phyloP scores from a whole-genome alignment of 2,113 vertebrate genomes.

The Arizona elegans region DNA sequence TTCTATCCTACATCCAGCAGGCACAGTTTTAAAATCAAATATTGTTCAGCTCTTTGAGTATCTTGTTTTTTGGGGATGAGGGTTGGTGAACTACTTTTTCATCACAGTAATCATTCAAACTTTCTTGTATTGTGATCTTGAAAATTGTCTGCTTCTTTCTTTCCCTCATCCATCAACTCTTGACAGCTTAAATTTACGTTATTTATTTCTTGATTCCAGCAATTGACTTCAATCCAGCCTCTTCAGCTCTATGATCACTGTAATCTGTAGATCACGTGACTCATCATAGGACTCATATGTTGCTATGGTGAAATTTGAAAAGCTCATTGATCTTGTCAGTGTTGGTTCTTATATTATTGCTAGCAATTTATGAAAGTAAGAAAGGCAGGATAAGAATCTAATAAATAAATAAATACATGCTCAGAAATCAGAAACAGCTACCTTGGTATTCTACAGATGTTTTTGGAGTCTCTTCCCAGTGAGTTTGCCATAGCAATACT shows the following conservation, averaged over 20 bases:
- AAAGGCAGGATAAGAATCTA: background rate
- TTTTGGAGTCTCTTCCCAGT: background rate
- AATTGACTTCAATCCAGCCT: background rate
- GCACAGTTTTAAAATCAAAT: background rate
- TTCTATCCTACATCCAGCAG: background rate
- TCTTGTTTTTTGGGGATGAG: background rate
- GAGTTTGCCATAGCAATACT: background rate
- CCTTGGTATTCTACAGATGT: background rate
- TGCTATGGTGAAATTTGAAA: background rate
- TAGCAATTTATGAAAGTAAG: background rate
- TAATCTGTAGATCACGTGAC: background rate
- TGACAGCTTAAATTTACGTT: background rate
- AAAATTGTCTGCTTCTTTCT: background rate
- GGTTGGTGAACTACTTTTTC: background rate
- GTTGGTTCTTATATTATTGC: background rate
- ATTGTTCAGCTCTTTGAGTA: background rate
- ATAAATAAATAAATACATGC: background rate
- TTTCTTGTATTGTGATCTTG: background rate
- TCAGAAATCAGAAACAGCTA: background rate
- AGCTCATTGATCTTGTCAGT: background rate
- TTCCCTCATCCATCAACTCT: background rate
- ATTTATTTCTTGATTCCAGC: background rate
- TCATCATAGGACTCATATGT: background rate
- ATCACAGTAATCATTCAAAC: background rate
- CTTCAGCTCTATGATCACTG: background rate